Conservation (phyloP, 2,888 invertebrate genomes). For the Cheilosia variabilis region DNA sequence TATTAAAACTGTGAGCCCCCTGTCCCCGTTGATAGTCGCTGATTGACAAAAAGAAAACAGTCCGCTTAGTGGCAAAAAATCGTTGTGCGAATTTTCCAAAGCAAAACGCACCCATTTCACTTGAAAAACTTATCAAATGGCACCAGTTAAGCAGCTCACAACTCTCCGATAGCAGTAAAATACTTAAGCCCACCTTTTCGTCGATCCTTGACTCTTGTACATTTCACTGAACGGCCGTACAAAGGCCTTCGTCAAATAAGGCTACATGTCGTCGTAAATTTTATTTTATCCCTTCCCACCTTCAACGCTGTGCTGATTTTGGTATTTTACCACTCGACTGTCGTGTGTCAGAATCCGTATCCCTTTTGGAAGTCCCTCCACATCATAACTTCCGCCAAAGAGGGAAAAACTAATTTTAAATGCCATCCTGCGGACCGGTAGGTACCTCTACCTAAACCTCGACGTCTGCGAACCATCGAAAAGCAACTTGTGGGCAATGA, state of each 20-base stretch:
- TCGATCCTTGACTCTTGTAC: not conserved
- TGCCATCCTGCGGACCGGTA: conserved; percentile 33
- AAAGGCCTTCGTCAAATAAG: not conserved
- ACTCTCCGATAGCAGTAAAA: not conserved
- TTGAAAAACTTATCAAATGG: too few relatives aligned
- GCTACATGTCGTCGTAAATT: not conserved
- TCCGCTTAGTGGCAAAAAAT: too few relatives aligned
- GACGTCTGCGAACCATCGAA: conserved; percentile 23
- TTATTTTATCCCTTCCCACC: not conserved
- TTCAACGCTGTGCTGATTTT: not conserved
- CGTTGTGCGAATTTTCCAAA: too few relatives aligned
- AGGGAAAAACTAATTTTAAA: conserved; percentile 45
- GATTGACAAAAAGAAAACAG: too few relatives aligned
- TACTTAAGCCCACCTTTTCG: not conserved
- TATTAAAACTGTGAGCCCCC: too few relatives aligned
- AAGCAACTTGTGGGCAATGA: conserved; percentile 41
- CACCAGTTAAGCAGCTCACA: too few relatives aligned
- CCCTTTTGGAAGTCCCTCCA: not conserved
- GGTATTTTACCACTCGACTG: conserved; percentile 11
- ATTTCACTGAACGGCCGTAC: not conserved
- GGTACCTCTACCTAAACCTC: not conserved
- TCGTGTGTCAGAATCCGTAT: conserved; percentile 16
- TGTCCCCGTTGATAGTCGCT: too few relatives aligned
- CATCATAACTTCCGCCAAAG: conserved; percentile 10
- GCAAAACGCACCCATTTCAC: too few relatives aligned